Conservation (phyloP, 2,888 invertebrate species). For the Drosophila emarginata region DNA sequence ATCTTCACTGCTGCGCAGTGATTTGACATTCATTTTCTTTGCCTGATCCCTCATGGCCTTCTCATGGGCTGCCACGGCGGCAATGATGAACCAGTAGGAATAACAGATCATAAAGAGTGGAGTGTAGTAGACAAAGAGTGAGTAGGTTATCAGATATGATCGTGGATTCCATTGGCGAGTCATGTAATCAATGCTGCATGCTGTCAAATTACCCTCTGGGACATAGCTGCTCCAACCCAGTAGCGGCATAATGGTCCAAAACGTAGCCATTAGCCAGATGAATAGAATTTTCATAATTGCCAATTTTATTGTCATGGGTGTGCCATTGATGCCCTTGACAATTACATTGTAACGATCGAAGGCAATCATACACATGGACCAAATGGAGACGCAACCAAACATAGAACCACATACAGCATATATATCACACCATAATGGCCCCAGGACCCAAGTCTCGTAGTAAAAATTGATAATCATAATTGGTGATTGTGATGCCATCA, state of each 20-base stretch:
- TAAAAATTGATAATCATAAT: conserved; percentile 82
- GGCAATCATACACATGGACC: conserved; percentile 96
- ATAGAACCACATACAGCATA: conserved; percentile 94
- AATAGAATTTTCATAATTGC: conserved; percentile 89
- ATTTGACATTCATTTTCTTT: conserved; percentile 96
- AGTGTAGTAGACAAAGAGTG: conserved; percentile 89
- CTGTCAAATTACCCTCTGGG: conserved; percentile 97
- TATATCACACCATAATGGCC: conserved; percentile 91
- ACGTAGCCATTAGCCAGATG: conserved; percentile 90
- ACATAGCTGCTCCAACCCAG: conserved; percentile 95
- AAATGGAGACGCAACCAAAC: conserved; percentile 94
- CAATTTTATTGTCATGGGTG: conserved; percentile 91
- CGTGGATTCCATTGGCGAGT: conserved; percentile 88
- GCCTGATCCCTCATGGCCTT: conserved; percentile 94
- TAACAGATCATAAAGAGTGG: conserved; percentile 92
- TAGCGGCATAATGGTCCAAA: conserved; percentile 92
- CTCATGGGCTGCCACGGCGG: conserved; percentile 87
- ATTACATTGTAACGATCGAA: conserved; percentile 97
- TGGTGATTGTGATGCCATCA: conserved; percentile 88
- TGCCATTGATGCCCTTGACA: conserved; percentile 93
- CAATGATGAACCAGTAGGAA: conserved; percentile 94
- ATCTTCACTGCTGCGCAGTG: conserved; percentile 90
- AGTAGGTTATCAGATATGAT: conserved; percentile 91
- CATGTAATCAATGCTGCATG: conserved; percentile 95
- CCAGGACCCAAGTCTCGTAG: conserved; percentile 82